Base-by-base conservation (phyloP, 2,797 vertebrate genomes). In the Enteromius anoplus region DNA sequence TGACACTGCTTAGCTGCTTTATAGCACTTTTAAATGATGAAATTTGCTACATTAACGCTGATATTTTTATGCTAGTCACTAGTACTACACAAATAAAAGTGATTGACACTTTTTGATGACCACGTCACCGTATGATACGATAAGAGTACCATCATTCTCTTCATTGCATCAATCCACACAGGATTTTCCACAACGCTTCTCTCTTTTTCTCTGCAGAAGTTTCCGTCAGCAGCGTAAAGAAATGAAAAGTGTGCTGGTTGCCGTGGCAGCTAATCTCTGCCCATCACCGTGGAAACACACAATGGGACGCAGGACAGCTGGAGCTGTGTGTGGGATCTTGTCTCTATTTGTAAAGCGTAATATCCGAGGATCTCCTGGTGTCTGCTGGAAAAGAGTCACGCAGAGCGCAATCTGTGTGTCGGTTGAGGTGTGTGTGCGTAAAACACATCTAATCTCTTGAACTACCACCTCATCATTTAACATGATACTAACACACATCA, bases 231-330 rank as follows among this genome's bases (percentile, higher is more conserved):
- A 19, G 32, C 9, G 10, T 68, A 78, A 51, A 65, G 60, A 64
- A 65, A 45, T 23, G 14, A 60, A 78, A 51, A 76, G 86, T 70
- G 78, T 85, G 72, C 14, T 62, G 21, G 66, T 85, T 65, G 42
- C 77, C 21, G 7, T 85, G 72, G 77, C 32, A 60, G 70, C 86
- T 85, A 87, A 85, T 87, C 80, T 69, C 86, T 73, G 70, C 84
- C 68, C 76, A 45, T 65, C n/a, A 32, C 75, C 21, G 58, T 73
- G 80, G 73, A 84, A 34, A 73, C 85, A 42, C 78, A 78, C 69
- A 87, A 85, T 82, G 65, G 75, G 75, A 53, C 21, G 4, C 78
- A 2, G 66, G 83, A 69, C 86, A 87, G 86, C 83, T 87, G 86
- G 71, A 85, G 64, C 49, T 72, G 51, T 69, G 76, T 51, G 51